Conservation (phyloP, 2,888 invertebrate genomes). For the Synergus gifuensis region DNA sequence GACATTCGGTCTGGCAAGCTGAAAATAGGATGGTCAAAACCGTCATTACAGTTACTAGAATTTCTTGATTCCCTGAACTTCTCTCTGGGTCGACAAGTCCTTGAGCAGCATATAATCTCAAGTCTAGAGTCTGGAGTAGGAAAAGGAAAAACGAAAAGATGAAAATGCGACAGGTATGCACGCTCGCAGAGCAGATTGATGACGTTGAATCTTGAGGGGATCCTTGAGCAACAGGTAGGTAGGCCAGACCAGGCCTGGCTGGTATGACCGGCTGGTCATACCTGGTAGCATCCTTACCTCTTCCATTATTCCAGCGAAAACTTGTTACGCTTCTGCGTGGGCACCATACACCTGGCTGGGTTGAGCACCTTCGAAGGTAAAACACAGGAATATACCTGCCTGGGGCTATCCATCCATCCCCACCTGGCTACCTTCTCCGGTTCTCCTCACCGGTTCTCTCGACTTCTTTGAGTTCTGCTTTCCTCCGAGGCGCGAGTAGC, state of each 20-base stretch:
- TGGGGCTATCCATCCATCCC: constrained; percentile 63
- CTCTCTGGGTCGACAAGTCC: neutral
- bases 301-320: constrained; percentile 5
- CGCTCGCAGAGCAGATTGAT: neutral
- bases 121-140: neutral
- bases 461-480: constrained; percentile 59
- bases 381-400: constrained; percentile 67
- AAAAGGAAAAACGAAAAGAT: neutral
- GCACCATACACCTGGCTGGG: constrained; percentile 44
- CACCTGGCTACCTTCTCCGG: constrained; percentile 60
- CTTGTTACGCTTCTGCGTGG: constrained; percentile 1
- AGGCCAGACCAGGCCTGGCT: constrained; percentile 34
- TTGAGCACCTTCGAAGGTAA: constrained; percentile 64
- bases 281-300: neutral
- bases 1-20: too few species aligned
- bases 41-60: neutral
- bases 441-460: constrained; percentile 56
- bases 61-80: neutral
- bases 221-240: constrained; percentile 43
- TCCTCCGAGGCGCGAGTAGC: constrained; percentile 55
- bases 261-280: neutral
- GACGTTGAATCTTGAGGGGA: constrained; percentile 4
- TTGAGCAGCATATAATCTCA: neutral
- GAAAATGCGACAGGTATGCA: neutral
- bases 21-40: neutral